A percentile compares a stretch with the other conserved stretches of the same genome.
Evolutionary conservation across 2,888 invertebrate genomes (phyloP).

Genomic region (Drosophila fungiperda): DNA sequence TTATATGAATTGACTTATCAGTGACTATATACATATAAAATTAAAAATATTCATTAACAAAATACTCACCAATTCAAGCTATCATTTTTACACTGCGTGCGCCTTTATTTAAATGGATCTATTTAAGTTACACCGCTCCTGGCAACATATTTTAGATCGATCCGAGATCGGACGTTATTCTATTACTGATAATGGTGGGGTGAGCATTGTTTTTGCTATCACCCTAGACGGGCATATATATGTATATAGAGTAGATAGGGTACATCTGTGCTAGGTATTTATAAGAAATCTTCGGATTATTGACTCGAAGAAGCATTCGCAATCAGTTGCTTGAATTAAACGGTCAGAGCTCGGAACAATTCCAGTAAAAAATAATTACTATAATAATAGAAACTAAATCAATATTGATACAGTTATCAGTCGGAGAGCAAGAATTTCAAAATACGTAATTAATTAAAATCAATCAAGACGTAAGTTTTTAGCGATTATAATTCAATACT

Average conservation of each 20-base stretch:
- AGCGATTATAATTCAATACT: slow-evolving; percentile 33
- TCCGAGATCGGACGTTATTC: slow-evolving; percentile 31
- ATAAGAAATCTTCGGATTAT: slow-evolving; percentile 52
- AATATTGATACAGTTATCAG: slow-evolving; percentile 33
- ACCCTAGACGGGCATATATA: neutral
- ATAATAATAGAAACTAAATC: slow-evolving; percentile 7
- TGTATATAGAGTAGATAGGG: neutral
- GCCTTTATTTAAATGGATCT: slow-evolving; percentile 16
- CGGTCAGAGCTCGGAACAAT: slow-evolving; percentile 29
- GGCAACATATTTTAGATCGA: slow-evolving; percentile 36
- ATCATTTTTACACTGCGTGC: neutral
- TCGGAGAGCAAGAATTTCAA: slow-evolving; percentile 4
- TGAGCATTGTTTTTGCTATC: slow-evolving; percentile 27
- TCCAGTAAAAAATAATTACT: neutral
- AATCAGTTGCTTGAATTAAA: slow-evolving; percentile 48
- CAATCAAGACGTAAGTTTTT: slow-evolving; percentile 57
- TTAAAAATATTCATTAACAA: neutral
- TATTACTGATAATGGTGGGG: slow-evolving; percentile 31
- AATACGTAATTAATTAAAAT: slow-evolving; percentile 70
- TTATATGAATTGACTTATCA: slow-evolving; percentile 23
- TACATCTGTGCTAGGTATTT: slow-evolving; percentile 27
- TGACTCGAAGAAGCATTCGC: slow-evolving; percentile 35
- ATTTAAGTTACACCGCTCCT: slow-evolving; percentile 28
- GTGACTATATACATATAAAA: neutral
- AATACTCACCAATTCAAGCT: neutral